A percentile compares a stretch with the other conserved stretches of the same genome.
Conservation (phyloP, 2,797 vertebrate species). For the Cephalopachus bancanus region DNA sequence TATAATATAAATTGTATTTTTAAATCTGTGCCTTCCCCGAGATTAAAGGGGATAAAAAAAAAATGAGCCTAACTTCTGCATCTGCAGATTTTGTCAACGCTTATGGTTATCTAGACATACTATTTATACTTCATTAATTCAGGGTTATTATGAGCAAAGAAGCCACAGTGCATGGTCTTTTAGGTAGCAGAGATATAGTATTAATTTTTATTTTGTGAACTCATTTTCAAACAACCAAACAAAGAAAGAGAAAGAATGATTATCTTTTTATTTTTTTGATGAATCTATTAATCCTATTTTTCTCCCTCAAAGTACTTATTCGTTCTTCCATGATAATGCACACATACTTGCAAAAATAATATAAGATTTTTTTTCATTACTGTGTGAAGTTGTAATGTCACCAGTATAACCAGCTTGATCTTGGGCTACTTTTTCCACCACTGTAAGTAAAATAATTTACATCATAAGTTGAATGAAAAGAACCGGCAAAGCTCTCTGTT, state of each 20-base stretch:
- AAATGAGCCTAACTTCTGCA: background rate
- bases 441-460: background rate
- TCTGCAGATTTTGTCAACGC: background rate
- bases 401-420: background rate
- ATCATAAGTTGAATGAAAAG: constrained; percentile 44
- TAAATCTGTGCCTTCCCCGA: no score
- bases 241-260: background rate
- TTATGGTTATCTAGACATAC: background rate
- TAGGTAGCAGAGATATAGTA: background rate
- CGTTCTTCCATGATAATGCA: background rate
- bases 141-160: constrained; percentile 3
- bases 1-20: no score
- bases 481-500: background rate
- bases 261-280: background rate
- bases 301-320: background rate
- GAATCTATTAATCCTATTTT: constrained; percentile 27
- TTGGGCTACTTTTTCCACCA: background rate
- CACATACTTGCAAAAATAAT: background rate
- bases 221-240: background rate
- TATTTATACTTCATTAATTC: background rate
- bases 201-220: background rate
- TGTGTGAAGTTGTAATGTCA: background rate
- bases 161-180: background rate
- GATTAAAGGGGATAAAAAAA: background rate
- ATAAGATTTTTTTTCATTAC: background rate